Evolutionary conservation across 2,888 invertebrate genomes (phyloP).

Genomic region (Habrosyne pyritoides): DNA sequence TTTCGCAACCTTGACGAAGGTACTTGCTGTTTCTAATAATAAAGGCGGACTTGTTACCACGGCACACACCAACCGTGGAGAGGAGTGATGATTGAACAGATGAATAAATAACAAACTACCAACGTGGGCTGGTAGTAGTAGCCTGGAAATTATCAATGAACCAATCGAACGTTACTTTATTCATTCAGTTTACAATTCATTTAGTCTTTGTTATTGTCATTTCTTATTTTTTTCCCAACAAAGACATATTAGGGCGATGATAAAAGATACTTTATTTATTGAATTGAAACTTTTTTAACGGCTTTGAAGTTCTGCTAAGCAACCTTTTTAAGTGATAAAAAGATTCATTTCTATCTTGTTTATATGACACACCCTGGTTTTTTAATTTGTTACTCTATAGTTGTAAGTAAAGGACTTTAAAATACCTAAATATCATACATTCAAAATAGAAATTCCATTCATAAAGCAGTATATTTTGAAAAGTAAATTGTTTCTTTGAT

Average conservation of each 20-base stretch:
- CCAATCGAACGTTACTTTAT: not conserved
- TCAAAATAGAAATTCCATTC: not conserved
- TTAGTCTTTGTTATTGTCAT: not conserved
- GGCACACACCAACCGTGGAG: constrained; percentile 36
- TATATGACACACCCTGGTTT: too few relatives aligned
- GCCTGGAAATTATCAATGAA: constrained; percentile 1
- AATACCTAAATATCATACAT: too few relatives aligned
- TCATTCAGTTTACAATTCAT: not conserved
- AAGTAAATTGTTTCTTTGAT: not conserved
- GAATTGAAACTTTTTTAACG: too few relatives aligned
- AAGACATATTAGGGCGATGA: too few relatives aligned
- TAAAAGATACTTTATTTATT: too few relatives aligned
- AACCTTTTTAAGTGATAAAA: too few relatives aligned
- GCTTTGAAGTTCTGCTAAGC: too few relatives aligned
- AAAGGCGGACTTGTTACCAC: constrained; percentile 57
- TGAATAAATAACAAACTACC: constrained; percentile 40
- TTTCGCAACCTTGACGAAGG: constrained; percentile 72
- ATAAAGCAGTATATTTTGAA: not conserved
- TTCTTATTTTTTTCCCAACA: too few relatives aligned
- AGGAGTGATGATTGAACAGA: constrained; percentile 53
- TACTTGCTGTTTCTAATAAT: constrained; percentile 69
- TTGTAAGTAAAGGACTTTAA: too few relatives aligned
- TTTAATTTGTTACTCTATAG: too few relatives aligned
- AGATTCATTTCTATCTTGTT: too few relatives aligned
- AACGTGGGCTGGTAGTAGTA: constrained; percentile 4